Percentiles rank a stretch among this genome's conserved stretches.
phyloP scores from a whole-genome alignment of 2,797 vertebrate species.

The Ceryle rudis region DNA sequence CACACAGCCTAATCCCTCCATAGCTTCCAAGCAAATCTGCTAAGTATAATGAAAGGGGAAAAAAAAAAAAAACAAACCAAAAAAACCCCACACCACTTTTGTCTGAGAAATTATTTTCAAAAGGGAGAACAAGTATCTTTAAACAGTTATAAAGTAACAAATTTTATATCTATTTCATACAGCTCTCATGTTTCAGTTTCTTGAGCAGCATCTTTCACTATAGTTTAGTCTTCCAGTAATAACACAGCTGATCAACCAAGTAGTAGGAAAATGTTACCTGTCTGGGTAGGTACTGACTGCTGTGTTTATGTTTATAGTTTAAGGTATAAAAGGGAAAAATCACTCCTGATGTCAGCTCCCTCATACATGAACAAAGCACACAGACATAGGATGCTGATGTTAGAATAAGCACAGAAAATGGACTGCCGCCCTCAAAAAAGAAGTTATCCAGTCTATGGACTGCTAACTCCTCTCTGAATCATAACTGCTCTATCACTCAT shows the following conservation, averaged over 20 bases:
- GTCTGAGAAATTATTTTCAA: neutral
- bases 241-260: neutral
- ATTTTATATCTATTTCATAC: neutral
- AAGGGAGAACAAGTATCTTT: neutral
- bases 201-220: neutral
- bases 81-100: neutral
- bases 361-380: neutral
- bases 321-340: neutral
- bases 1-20: neutral
- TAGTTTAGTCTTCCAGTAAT: neutral
- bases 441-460: neutral
- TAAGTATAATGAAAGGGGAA: neutral
- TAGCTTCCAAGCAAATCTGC: neutral
- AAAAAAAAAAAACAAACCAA: too few species aligned
- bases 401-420: neutral
- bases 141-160: neutral
- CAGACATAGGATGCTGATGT: neutral
- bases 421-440: neutral
- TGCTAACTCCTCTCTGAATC: neutral
- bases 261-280: neutral
- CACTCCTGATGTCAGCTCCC: neutral
- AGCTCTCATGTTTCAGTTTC: neutral
- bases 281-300: neutral
- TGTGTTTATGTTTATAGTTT: fast-evolving
- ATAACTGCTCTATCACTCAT: neutral